Evolutionary conservation across 2,888 invertebrate species (phyloP).

Genomic region (Mycalesis mineus): DNA sequence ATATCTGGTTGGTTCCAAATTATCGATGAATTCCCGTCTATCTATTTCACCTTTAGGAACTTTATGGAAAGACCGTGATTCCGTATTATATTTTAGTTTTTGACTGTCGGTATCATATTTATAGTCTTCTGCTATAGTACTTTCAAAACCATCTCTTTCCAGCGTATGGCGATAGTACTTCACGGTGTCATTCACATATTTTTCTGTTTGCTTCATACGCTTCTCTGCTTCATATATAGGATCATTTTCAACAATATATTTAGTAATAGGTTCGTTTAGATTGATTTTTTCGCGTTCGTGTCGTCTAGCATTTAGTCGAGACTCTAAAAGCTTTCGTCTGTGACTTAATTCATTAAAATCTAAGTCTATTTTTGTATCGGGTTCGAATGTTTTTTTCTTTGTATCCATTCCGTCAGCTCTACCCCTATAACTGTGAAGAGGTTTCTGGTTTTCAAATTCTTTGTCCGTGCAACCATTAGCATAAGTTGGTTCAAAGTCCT

Average conservation of each 20-base stretch:
- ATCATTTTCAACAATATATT: conserved; percentile 71
- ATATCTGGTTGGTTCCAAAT: conserved; percentile 50
- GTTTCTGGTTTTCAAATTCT: conserved; percentile 47
- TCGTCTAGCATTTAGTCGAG: conserved; percentile 82
- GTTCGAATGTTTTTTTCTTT: conserved; percentile 71
- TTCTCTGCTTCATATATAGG: conserved; percentile 67
- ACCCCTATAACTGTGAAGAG: conserved; percentile 74
- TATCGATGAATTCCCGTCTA: conserved; percentile 60
- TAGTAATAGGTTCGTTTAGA: conserved; percentile 60
- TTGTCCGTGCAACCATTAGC: conserved; percentile 59
- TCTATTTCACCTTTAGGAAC: conserved; percentile 58
- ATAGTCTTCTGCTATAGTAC: conserved; percentile 70
- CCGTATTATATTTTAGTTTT: conserved; percentile 66
- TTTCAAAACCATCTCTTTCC: conserved; percentile 78
- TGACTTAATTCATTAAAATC: conserved; percentile 82
- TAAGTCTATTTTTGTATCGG: conserved; percentile 59
- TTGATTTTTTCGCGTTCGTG: conserved; percentile 56
- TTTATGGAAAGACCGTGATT: conserved; percentile 58
- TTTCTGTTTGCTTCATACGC: conserved; percentile 72
- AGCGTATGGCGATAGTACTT: conserved; percentile 77
- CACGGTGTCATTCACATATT: conserved; percentile 77
- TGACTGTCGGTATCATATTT: conserved; percentile 71
- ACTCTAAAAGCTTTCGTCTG: conserved; percentile 85
- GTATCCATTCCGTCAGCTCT: conserved; percentile 83
- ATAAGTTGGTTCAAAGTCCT: conserved; percentile 72